phyloP scores from a whole-genome alignment of 2,113 vertebrate species.

The Noctilio leporinus region DNA sequence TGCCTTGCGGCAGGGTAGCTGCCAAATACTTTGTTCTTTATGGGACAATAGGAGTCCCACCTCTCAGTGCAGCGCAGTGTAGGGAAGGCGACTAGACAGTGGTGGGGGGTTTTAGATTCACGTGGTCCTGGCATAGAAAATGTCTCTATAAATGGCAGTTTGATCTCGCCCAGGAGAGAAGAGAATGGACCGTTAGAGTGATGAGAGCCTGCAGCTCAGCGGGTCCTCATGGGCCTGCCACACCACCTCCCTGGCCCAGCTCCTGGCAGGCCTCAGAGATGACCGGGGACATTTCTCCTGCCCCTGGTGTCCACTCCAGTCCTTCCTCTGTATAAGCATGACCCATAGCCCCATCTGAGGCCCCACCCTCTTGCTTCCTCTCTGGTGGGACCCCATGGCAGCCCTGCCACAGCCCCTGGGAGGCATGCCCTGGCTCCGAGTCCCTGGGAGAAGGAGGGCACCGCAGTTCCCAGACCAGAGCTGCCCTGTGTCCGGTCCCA shows the following conservation, averaged over 20 bases:
- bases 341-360: not conserved
- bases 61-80: not conserved
- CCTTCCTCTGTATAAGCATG: not conserved
- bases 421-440: not conserved
- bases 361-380: not conserved
- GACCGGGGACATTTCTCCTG: fast-evolving
- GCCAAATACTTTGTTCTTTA: not conserved
- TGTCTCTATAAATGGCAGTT: not conserved
- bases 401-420: not conserved
- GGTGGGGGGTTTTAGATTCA: not conserved
- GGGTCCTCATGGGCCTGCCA: fast-evolving
- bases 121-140: not conserved
- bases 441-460: not conserved
- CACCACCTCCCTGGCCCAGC: not conserved
- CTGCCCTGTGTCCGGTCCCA: fast-evolving
- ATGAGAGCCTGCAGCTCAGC: not conserved
- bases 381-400: not conserved
- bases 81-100: not conserved
- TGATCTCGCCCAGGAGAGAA: not conserved
- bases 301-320: fast-evolving
- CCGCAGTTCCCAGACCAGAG: not conserved
- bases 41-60: not conserved
- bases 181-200: not conserved
- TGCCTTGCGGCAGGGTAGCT: not conserved
- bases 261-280: not conserved